These are phyloP conservation scores for Sarcophilus harrisii DNA, from an alignment of 2,797 vertebrate genomes.

Conservation along the genomic window DNA sequence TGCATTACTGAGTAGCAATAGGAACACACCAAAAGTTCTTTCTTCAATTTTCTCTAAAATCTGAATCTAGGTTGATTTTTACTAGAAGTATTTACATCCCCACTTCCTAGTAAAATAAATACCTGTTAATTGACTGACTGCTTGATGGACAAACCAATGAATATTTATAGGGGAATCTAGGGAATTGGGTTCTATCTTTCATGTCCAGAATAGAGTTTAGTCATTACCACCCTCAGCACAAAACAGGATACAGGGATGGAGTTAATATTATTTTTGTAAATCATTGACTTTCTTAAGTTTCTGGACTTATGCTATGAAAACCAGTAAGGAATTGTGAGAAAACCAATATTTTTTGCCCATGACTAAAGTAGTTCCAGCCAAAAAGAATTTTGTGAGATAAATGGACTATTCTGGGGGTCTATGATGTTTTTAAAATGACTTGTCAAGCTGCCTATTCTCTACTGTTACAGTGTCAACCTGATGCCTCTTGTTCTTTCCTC, in stretches of 20 bases:
- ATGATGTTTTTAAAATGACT: slow-evolving; percentile 73
- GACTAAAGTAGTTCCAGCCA: slow-evolving; percentile 58
- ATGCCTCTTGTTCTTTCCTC: slow-evolving; percentile 50
- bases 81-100: background rate
- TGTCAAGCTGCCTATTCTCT: slow-evolving; percentile 49
- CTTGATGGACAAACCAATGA: background rate
- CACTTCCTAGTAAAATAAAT: background rate
- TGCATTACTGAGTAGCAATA: background rate
- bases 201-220: background rate
- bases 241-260: slow-evolving; percentile 4
- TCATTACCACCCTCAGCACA: background rate
- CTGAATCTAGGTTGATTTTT: background rate
- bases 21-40: background rate
- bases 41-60: background rate
- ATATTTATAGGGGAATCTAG: background rate
- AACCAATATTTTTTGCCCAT: slow-evolving; percentile 23
- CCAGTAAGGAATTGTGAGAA: slow-evolving; percentile 15
- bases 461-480: slow-evolving; percentile 7
- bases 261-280: background rate
- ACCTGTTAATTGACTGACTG: background rate
- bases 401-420: slow-evolving; percentile 29
- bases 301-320: slow-evolving; percentile 15
- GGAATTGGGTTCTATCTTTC: background rate
- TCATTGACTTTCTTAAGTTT: background rate
- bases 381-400: slow-evolving; percentile 47